A percentile compares a stretch with the other conserved stretches of the same genome.
Conservation (phyloP, 2,797 vertebrate genomes). For the Helostoma temminkii region DNA sequence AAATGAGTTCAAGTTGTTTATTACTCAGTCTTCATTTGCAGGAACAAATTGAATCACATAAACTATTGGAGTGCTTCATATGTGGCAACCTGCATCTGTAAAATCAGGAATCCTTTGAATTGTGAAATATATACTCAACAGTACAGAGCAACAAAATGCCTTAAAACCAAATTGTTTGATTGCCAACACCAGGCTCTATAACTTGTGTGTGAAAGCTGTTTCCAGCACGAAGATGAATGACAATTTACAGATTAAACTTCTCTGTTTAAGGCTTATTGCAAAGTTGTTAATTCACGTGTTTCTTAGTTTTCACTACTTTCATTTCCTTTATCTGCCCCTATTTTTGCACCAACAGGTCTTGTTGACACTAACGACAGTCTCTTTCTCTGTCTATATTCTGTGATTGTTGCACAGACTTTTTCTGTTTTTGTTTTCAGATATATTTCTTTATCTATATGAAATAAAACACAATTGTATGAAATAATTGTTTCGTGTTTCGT, state of each 20-base stretch:
- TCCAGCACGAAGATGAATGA: neutral
- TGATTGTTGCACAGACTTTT: conserved; percentile 65
- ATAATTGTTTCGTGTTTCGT: conserved; percentile 1
- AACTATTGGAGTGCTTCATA: neutral
- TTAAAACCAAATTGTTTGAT: conserved; percentile 6
- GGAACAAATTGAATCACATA: neutral
- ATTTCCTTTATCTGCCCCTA: conserved; percentile 29
- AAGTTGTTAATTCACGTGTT: neutral
- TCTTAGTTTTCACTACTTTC: conserved; percentile 13
- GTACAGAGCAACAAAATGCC: neutral
- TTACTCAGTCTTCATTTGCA: neutral
- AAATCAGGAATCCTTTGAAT: neutral
- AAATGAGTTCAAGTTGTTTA: neutral
- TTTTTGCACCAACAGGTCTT: conserved; percentile 50
- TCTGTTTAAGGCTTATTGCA: conserved; percentile 1
- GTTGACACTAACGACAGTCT: conserved; percentile 43
- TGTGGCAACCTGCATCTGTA: neutral
- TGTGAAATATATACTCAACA: neutral
- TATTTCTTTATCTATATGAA: conserved; percentile 75
- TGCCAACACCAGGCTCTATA: neutral
- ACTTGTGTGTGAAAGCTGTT: conserved; percentile 9
- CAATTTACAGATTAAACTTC: neutral
- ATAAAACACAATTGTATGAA: conserved; percentile 75
- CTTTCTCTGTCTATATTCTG: conserved; percentile 50
- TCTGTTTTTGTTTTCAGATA: conserved; percentile 71